Conservation (phyloP, 2,113 vertebrate species). For the Falco punctatus region DNA sequence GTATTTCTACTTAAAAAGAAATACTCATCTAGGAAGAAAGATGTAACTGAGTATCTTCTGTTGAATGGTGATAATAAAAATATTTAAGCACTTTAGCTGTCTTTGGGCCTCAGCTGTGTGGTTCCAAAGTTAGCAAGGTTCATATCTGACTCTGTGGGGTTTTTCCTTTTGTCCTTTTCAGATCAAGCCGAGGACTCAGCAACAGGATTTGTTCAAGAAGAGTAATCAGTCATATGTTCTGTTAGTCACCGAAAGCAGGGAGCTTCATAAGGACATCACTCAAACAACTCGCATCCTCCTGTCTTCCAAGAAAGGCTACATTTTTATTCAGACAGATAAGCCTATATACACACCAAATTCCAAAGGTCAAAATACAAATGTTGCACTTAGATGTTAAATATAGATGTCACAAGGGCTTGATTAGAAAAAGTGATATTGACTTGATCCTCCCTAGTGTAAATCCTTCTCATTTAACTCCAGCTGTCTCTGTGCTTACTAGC, state of each 20-base stretch:
- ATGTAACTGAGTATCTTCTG: background rate
- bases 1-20: background rate
- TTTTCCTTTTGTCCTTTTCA: constrained; percentile 2
- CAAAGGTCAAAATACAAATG: constrained; percentile 41
- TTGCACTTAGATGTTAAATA: background rate
- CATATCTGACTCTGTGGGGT: background rate
- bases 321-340: constrained; percentile 68
- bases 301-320: constrained; percentile 69
- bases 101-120: background rate
- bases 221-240: background rate
- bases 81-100: background rate
- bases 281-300: constrained; percentile 52
- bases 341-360: constrained; percentile 76
- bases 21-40: background rate
- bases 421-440: background rate
- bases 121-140: background rate
- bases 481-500: background rate
- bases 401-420: background rate
- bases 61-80: background rate
- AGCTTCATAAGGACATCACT: background rate
- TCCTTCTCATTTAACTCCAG: background rate
- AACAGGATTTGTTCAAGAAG: constrained; percentile 15
- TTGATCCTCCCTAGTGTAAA: background rate
- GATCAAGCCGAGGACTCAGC: constrained; percentile 11
- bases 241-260: constrained; percentile 45